A percentile compares a stretch with the other conserved stretches of the same genome.
Conservation (phyloP, 23 tunicate species). For the Botrylloides violaceus region DNA sequence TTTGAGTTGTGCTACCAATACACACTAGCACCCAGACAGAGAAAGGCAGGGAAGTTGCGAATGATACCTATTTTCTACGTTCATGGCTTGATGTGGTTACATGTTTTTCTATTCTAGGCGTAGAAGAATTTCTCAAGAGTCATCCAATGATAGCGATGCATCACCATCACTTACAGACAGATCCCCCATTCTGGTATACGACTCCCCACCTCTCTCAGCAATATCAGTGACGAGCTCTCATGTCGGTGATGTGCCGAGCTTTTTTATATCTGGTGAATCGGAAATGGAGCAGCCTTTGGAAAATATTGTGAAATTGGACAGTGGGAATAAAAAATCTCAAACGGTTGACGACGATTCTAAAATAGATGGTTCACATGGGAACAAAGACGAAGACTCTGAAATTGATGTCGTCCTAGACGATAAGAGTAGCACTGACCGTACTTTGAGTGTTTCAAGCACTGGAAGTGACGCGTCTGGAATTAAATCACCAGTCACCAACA, state of each 20-base stretch:
- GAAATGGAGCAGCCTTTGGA: not conserved
- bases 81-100: no score
- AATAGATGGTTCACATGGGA: not conserved
- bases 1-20: no score
- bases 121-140: constrained; percentile 14
- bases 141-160: constrained; percentile 32
- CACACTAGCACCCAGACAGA: no score
- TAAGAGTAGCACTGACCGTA: not conserved
- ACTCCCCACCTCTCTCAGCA: constrained; percentile 16
- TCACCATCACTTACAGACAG: constrained; percentile 25
- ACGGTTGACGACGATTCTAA: not conserved
- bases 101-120: no score
- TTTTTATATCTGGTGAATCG: constrained; percentile 26
- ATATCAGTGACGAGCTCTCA: constrained; percentile 2
- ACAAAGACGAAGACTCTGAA: not conserved
- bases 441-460: constrained; percentile 20
- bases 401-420: not conserved
- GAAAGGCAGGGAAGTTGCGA: no score
- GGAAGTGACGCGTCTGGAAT: constrained; percentile 18
- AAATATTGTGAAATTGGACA: not conserved
- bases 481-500: constrained; percentile 7
- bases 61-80: no score
- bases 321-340: not conserved
- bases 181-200: not conserved
- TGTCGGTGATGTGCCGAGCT: constrained; percentile 16